Evolutionary conservation across 2,888 invertebrate species (phyloP).

Genomic region (Pollenia labialis): DNA sequence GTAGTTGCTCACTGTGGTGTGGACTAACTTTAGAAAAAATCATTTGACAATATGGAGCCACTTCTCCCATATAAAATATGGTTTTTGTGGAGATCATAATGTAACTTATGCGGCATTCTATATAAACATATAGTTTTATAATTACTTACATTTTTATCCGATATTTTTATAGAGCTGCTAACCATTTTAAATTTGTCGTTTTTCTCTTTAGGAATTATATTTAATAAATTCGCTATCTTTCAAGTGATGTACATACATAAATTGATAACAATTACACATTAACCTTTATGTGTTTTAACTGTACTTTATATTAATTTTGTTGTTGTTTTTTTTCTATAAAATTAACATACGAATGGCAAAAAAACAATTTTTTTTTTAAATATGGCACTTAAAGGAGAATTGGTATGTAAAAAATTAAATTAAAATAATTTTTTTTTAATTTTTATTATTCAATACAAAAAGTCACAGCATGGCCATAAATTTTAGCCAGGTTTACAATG

Average conservation of each 20-base stretch:
- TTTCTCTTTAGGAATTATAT: not conserved
- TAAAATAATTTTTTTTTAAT: not conserved
- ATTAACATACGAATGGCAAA: conserved; percentile 3
- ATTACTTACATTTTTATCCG: conserved; percentile 77
- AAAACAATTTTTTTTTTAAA: not conserved
- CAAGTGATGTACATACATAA: conserved; percentile 1
- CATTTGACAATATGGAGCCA: too few species aligned
- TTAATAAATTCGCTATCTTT: conserved; percentile 21
- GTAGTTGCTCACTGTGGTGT: too few species aligned
- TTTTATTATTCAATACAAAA: not conserved
- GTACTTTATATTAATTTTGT: conserved; percentile 45
- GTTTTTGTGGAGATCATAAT: too few species aligned
- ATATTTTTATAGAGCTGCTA: conserved; percentile 78
- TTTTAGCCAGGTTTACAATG: conserved; percentile 26
- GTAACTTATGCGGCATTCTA: too few species aligned
- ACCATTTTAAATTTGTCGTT: conserved; percentile 75
- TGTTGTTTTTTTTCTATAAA: conserved; percentile 17
- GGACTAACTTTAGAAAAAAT: too few species aligned
- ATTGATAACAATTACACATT: conserved; percentile 30
- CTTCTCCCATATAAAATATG: too few species aligned
- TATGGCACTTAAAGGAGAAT: conserved; percentile 38
- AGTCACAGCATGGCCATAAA: conserved; percentile 17
- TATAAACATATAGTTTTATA: not conserved
- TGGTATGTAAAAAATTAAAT: conserved; percentile 22
- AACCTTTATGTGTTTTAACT: conserved; percentile 29